Evolutionary conservation across 2,888 invertebrate genomes (phyloP).

Genomic region (Lapara coniferarum): DNA sequence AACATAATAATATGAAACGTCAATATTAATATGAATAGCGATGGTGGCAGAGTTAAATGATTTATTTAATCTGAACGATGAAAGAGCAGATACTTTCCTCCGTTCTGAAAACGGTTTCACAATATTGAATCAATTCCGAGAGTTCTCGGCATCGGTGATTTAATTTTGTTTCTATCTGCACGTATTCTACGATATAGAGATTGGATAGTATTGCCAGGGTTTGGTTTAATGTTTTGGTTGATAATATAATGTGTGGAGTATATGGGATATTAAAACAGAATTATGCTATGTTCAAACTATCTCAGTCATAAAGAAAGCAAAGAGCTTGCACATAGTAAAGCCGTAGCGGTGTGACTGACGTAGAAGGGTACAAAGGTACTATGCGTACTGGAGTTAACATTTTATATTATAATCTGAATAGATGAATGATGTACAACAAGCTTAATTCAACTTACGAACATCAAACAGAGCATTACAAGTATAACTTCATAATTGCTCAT

Average conservation of each 20-base stretch:
- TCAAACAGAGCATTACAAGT: background rate
- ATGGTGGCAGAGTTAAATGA: too few relatives aligned
- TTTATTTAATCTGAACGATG: background rate
- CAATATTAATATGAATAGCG: too few relatives aligned
- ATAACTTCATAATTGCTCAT: constrained; percentile 21
- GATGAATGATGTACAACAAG: background rate
- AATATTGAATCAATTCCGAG: background rate
- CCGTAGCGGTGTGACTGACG: too few relatives aligned
- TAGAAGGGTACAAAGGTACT: too few relatives aligned
- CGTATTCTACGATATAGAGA: background rate
- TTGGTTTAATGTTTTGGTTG: too few relatives aligned
- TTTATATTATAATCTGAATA: background rate
- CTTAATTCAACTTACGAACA: too few relatives aligned
- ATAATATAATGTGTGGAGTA: too few relatives aligned
- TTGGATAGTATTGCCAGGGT: background rate
- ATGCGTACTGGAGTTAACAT: background rate
- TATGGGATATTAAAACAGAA: too few relatives aligned
- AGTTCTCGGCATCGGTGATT: background rate
- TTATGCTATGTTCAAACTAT: too few relatives aligned
- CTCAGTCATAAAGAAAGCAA: too few relatives aligned
- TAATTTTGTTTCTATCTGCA: background rate
- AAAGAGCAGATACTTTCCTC: background rate
- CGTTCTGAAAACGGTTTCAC: background rate
- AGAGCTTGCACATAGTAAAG: too few relatives aligned
- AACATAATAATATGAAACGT: too few relatives aligned